Percentiles rank a stretch among this genome's conserved stretches.
Conservation (phyloP, 2,113 vertebrate genomes). For the Notothenia rossii region DNA sequence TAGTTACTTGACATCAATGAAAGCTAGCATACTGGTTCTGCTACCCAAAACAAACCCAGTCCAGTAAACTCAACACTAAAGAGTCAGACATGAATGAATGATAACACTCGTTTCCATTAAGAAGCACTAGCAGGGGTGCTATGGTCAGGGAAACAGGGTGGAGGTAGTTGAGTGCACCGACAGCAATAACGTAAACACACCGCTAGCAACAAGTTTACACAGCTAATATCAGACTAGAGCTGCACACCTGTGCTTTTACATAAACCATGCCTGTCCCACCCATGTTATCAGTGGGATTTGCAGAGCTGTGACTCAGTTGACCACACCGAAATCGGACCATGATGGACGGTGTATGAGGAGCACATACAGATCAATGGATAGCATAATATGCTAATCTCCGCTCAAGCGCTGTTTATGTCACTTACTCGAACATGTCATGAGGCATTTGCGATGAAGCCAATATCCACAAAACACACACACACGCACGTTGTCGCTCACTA, state of each 20-base stretch:
- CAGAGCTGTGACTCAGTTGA: slow-evolving; percentile 2
- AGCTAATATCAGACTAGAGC: not conserved
- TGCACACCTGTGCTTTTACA: not conserved
- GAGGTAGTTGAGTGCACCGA: not conserved
- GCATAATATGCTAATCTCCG: not conserved
- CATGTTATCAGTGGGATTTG: not conserved
- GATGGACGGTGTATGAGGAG: not conserved
- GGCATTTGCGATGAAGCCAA: slow-evolving; percentile 60
- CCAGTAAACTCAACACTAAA: not conserved
- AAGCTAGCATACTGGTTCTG: not conserved
- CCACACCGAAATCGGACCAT: not conserved
- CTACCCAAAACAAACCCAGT: slow-evolving; percentile 1
- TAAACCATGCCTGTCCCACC: not conserved
- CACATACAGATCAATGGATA: slow-evolving; percentile 2
- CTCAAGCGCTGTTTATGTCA: slow-evolving; percentile 29
- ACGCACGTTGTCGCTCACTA: slow-evolving; percentile 25
- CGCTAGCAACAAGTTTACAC: not conserved
- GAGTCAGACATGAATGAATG: not conserved
- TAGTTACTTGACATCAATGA: too few relatives aligned
- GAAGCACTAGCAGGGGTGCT: not conserved
- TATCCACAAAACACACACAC: slow-evolving; percentile 25
- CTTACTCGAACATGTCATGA: slow-evolving; percentile 88
- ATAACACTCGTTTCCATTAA: not conserved
- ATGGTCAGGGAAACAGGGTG: not conserved
- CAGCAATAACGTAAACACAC: slow-evolving; percentile 1